phyloP scores from a whole-genome alignment of 2,888 invertebrate species.

The Amphiduros pacificus region DNA sequence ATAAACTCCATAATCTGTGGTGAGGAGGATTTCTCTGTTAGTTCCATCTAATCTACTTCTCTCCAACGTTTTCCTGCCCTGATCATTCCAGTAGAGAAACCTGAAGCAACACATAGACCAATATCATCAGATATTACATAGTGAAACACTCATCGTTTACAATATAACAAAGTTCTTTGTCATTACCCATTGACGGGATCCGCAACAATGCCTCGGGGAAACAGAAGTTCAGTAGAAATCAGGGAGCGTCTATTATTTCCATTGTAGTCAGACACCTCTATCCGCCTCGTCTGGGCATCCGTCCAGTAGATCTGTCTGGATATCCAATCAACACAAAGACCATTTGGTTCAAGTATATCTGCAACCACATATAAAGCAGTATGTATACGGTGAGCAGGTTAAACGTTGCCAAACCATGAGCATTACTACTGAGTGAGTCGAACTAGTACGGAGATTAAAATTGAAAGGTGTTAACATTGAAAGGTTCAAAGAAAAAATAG shows the following conservation, averaged over 20 bases:
- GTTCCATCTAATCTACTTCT: conserved; percentile 46
- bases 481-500: not conserved
- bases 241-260: conserved; percentile 41
- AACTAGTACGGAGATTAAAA: not conserved
- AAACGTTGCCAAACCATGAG: not conserved
- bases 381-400: not conserved
- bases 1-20: conserved; percentile 32
- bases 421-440: not conserved
- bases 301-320: conserved; percentile 53
- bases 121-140: not conserved
- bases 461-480: no score
- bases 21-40: conserved; percentile 37
- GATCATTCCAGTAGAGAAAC: conserved; percentile 50
- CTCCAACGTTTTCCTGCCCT: conserved; percentile 42
- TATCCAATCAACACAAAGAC: conserved; percentile 49
- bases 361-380: not conserved
- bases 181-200: conserved; percentile 46
- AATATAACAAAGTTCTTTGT: not conserved
- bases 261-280: conserved; percentile 49
- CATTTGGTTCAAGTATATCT: conserved; percentile 40
- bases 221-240: conserved; percentile 30
- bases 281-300: conserved; percentile 38
- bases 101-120: conserved; percentile 10
- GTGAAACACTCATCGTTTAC: not conserved
- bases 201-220: conserved; percentile 46